Evolutionary conservation across 2,113 vertebrate species (phyloP).

Genomic region (Nothoprocta perdicaria): DNA sequence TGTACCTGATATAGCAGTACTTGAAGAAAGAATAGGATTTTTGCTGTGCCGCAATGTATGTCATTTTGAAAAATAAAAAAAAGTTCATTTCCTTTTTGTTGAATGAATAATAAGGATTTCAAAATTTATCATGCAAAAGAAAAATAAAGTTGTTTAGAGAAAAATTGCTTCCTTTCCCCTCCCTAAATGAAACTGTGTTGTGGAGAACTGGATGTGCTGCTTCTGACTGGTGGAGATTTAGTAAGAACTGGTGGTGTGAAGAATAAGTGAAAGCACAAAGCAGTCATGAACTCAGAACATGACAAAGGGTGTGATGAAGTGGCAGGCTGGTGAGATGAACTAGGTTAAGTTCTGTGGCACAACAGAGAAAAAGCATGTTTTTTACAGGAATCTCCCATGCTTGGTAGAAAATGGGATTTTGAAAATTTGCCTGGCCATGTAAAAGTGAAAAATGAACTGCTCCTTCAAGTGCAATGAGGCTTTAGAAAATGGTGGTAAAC

Average conservation of each 20-base stretch:
- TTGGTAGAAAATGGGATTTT: background rate
- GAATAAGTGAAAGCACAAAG: background rate
- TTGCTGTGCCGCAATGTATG: background rate
- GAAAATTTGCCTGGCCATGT: background rate
- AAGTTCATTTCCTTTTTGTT: fast-evolving
- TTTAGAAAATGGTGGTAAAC: background rate
- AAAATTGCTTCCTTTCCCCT: background rate
- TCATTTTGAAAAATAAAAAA: background rate
- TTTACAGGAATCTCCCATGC: background rate
- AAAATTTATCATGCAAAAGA: background rate
- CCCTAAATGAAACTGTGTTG: background rate
- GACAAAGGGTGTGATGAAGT: background rate
- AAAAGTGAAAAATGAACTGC: background rate
- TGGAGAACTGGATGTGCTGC: background rate
- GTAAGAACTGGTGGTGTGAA: background rate
- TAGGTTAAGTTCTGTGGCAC: background rate
- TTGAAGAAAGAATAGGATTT: background rate
- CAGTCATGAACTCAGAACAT: background rate
- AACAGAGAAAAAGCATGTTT: background rate
- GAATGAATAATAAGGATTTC: background rate
- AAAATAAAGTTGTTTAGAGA: background rate
- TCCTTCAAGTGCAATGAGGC: background rate
- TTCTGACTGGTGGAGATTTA: background rate
- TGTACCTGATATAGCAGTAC: background rate
- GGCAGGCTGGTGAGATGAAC: background rate